These are phyloP conservation scores for Brachyopa scutellaris DNA, from an alignment of 2,888 invertebrate species.

Conservation along the genomic window DNA sequence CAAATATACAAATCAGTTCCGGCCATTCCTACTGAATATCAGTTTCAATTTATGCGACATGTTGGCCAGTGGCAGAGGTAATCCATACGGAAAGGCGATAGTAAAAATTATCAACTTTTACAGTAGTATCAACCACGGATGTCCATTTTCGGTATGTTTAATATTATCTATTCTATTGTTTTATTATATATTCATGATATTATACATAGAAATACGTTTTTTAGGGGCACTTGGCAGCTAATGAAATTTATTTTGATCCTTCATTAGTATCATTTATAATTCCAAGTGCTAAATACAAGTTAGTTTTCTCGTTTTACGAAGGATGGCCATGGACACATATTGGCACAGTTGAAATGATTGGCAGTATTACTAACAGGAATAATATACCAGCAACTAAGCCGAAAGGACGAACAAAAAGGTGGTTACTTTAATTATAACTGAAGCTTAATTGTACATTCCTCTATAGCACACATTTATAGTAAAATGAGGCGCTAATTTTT, in stretches of 20 bases:
- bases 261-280: not conserved
- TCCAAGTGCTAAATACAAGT: constrained; percentile 1
- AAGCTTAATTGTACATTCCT: too few relatives aligned
- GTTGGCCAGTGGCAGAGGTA: not conserved
- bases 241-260: not conserved
- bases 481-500: too few relatives aligned
- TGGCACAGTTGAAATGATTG: not conserved
- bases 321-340: constrained; percentile 5
- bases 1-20: constrained; percentile 15
- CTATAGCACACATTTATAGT: too few relatives aligned
- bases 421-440: too few relatives aligned
- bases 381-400: too few relatives aligned
- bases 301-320: not conserved
- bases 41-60: constrained; percentile 7
- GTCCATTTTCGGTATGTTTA: constrained; percentile 9
- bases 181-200: not conserved
- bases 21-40: constrained; percentile 3
- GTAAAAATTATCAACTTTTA: not conserved
- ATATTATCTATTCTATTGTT: too few relatives aligned
- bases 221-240: constrained; percentile 5
- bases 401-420: too few relatives aligned
- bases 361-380: too few relatives aligned
- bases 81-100: not conserved
- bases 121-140: constrained; percentile 3
- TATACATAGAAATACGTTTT: not conserved